These are phyloP conservation scores for Eupleurogrammus muticus DNA, from an alignment of 2,797 vertebrate species.

Conservation along the genomic window DNA sequence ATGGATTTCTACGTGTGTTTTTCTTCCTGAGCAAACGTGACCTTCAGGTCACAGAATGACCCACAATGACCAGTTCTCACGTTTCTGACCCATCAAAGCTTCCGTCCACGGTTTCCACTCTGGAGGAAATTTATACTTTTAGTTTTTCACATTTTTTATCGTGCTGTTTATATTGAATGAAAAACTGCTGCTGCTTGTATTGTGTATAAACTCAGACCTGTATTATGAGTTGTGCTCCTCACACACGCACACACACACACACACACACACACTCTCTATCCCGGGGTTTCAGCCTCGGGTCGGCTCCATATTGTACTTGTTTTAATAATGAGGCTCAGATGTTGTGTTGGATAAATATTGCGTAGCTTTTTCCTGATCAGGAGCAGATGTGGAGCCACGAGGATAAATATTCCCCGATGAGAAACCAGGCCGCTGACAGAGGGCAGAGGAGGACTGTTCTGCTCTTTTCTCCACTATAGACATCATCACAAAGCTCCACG, in stretches of 20 bases:
- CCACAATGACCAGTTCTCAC: not conserved
- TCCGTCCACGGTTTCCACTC: not conserved
- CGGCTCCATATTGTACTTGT: constrained; percentile 34
- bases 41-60: not conserved
- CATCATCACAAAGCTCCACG: too few species aligned
- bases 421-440: constrained; percentile 22
- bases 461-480: not conserved
- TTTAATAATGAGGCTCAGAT: constrained; percentile 48
- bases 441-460: constrained; percentile 7
- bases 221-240: constrained; percentile 44
- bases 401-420: constrained; percentile 14
- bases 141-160: not conserved
- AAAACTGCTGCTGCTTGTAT: constrained; percentile 40
- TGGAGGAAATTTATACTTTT: too few species aligned
- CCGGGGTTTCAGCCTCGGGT: constrained; percentile 48
- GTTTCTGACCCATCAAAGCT: not conserved
- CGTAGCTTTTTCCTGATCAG: constrained; percentile 47
- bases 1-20: too few species aligned
- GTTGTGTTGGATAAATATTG: constrained; percentile 40
- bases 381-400: constrained; percentile 61
- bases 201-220: constrained; percentile 59
- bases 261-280: constrained; percentile 1
- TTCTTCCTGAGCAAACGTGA: constrained; percentile 1
- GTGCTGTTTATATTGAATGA: constrained; percentile 48
- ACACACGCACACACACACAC: constrained; percentile 1